Evolutionary conservation across 2,797 vertebrate genomes (phyloP).

Genomic region (Paramormyrops hopkinsi): DNA sequence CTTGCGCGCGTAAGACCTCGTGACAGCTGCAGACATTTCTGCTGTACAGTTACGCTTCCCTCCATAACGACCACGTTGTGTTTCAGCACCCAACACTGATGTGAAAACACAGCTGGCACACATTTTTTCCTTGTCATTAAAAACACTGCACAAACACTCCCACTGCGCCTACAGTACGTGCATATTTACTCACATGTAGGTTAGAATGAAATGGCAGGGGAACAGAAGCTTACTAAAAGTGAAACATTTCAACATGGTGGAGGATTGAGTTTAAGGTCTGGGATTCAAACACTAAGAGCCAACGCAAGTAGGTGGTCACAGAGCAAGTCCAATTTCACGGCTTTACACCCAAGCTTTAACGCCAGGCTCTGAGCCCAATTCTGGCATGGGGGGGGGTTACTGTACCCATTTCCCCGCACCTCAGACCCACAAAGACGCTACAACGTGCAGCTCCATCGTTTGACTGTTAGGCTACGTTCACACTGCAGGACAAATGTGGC

Average conservation of each 20-base stretch:
- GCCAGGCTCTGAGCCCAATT: neutral
- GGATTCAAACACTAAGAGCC: neutral
- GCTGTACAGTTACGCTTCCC: neutral
- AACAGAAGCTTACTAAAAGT: neutral
- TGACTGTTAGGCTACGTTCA: neutral
- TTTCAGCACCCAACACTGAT: neutral
- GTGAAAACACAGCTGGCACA: neutral
- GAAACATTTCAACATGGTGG: neutral
- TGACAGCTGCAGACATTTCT: constrained; percentile 13
- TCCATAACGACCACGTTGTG: neutral
- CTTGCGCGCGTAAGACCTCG: neutral
- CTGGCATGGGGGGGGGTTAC: neutral
- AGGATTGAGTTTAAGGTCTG: neutral
- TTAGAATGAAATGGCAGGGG: neutral
- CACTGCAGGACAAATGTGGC: too few relatives aligned
- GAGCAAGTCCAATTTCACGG: neutral
- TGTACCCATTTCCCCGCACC: neutral
- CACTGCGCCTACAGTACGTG: neutral
- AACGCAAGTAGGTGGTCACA: neutral
- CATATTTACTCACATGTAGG: neutral
- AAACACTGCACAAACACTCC: neutral
- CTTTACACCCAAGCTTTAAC: neutral
- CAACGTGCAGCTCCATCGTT: neutral
- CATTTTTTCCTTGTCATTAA: neutral
- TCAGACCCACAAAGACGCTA: neutral